Evolutionary conservation across 2,888 invertebrate genomes (phyloP).

Genomic region (Brenthis daphne): DNA sequence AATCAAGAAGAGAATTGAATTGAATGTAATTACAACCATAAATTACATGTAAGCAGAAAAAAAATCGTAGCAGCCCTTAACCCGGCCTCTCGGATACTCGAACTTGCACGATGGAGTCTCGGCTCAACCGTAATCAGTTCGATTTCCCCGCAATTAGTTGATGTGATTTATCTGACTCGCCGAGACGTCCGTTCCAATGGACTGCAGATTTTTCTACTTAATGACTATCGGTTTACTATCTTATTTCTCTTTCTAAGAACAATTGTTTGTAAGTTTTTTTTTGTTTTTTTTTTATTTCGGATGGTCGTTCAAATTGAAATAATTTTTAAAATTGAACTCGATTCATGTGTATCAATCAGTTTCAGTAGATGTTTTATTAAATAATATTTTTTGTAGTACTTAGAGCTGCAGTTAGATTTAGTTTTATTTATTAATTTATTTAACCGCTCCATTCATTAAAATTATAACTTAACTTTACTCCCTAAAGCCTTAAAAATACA

Average conservation of each 20-base stretch:
- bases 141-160: slow-evolving; percentile 39
- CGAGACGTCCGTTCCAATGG: slow-evolving; percentile 33
- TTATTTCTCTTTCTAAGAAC: slow-evolving; percentile 16
- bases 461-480: no score
- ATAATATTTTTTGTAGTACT: no score
- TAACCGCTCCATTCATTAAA: no score
- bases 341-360: no score
- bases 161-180: slow-evolving; percentile 40
- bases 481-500: background rate
- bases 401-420: background rate
- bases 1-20: no score
- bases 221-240: slow-evolving; percentile 24
- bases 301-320: background rate
- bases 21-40: no score
- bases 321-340: background rate
- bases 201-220: slow-evolving; percentile 23
- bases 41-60: no score
- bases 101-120: slow-evolving; percentile 31
- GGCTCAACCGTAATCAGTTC: slow-evolving; percentile 38
- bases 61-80: slow-evolving; percentile 17
- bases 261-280: slow-evolving; percentile 1
- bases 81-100: slow-evolving; percentile 28
- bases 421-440: no score
- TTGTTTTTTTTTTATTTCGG: background rate
- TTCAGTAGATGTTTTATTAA: no score